phyloP scores from a whole-genome alignment of 2,888 invertebrate genomes.

The Drosophila quinaria region DNA sequence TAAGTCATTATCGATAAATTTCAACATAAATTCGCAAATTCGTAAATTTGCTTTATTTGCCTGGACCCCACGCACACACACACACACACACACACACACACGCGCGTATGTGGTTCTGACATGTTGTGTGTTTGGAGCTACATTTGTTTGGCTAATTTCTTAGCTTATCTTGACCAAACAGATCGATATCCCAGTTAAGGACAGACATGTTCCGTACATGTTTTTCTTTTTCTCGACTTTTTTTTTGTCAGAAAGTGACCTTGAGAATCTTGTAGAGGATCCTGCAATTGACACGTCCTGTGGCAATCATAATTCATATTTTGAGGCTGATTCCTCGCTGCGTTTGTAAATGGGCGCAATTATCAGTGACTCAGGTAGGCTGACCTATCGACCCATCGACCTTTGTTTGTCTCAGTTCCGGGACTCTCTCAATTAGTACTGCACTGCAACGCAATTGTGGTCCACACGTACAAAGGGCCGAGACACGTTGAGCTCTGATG shows the following conservation, averaged over 20 bases:
- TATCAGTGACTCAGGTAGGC: conserved; percentile 55
- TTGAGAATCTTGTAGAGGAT: conserved; percentile 53
- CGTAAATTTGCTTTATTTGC: conserved; percentile 82
- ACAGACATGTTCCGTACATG: conserved; percentile 36
- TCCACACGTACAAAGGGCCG: conserved; percentile 63
- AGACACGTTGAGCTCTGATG: conserved; percentile 35
- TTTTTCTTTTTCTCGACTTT: conserved; percentile 29
- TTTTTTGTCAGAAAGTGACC: conserved; percentile 70
- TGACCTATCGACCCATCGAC: conserved; percentile 29
- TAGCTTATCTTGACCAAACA: conserved; percentile 30
- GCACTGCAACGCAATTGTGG: conserved; percentile 72
- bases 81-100: neutral
- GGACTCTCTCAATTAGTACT: conserved; percentile 55
- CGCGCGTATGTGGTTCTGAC: too few relatives aligned
- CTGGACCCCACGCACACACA: conserved; percentile 56
- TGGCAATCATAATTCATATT: conserved; percentile 78
- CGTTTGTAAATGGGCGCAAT: conserved; percentile 60
- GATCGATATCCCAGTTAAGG: conserved; percentile 39
- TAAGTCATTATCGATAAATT: conserved; percentile 86
- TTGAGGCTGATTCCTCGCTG: conserved; percentile 58
- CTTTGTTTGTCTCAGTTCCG: conserved; percentile 14
- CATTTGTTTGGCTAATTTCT: conserved; percentile 77
- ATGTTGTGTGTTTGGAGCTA: conserved; percentile 42
- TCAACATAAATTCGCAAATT: conserved; percentile 84
- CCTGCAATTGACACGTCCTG: conserved; percentile 75